A percentile compares a stretch with the other conserved stretches of the same genome.
phyloP scores from a whole-genome alignment of 2,888 invertebrate genomes.

The Phrixothrix hirtus region DNA sequence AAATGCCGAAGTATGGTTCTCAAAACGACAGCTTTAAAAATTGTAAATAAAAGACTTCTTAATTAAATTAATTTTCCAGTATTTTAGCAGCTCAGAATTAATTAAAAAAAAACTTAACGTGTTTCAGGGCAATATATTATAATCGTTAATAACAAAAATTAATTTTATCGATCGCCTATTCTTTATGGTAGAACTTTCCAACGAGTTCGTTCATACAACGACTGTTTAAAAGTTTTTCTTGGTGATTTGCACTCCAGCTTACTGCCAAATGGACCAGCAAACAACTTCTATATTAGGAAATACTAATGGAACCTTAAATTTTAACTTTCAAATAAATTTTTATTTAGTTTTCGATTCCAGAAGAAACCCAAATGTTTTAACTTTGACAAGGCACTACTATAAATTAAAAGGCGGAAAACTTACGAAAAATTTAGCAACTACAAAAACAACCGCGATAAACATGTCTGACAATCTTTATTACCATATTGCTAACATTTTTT shows the following conservation, averaged over 20 bases:
- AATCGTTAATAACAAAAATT: conserved; percentile 56
- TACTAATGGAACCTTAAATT: conserved; percentile 43
- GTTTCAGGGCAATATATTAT: conserved; percentile 53
- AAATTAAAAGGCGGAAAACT: conserved; percentile 9
- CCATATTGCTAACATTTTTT: too few relatives aligned
- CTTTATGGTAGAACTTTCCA: conserved; percentile 41
- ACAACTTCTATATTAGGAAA: conserved; percentile 42
- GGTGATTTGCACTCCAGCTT: conserved; percentile 43
- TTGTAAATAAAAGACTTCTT: conserved; percentile 38
- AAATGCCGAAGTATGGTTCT: conserved; percentile 4
- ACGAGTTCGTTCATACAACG: conserved; percentile 42
- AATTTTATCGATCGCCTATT: conserved; percentile 51
- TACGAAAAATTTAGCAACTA: not conserved
- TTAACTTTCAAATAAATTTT: conserved; percentile 36
- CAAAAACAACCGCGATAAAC: not conserved
- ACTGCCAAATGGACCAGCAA: conserved; percentile 40
- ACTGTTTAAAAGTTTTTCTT: conserved; percentile 43
- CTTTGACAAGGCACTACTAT: conserved; percentile 16
- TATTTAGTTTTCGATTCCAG: conserved; percentile 27
- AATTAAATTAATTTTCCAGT: conserved; percentile 53
- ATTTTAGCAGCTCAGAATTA: conserved; percentile 46
- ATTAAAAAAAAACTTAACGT: conserved; percentile 53
- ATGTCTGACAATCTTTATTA: too few relatives aligned
- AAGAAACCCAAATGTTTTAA: conserved; percentile 21
- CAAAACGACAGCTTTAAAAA: conserved; percentile 15